Percentiles rank a stretch among this genome's conserved stretches.
Evolutionary conservation across 1,140 invertebrate species (phyloP).

Genomic region (Cydia splendana): DNA sequence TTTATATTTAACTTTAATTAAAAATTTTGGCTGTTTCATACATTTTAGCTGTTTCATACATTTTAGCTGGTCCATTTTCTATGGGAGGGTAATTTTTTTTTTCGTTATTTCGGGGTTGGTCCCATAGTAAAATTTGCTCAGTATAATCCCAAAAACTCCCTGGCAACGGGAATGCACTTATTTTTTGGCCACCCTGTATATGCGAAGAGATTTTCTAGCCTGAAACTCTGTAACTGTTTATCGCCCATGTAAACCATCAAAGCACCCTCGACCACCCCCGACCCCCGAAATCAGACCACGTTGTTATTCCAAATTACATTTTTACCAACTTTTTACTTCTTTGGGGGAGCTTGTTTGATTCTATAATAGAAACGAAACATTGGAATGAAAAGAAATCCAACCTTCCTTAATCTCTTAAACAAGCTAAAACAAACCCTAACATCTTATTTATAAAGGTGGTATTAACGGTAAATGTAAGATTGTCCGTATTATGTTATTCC

Average conservation of each 20-base stretch:
- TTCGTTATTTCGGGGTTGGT: no score
- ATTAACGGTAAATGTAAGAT: background rate
- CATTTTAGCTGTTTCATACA: no score
- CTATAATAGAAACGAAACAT: slow-evolving; percentile 35
- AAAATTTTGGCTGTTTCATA: no score
- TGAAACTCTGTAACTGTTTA: background rate
- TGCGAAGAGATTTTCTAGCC: no score
- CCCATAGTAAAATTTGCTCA: no score
- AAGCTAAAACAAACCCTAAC: background rate
- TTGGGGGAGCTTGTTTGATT: slow-evolving; percentile 36
- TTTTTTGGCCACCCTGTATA: no score
- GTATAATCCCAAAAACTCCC: no score
- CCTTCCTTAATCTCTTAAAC: background rate
- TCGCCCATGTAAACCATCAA: background rate
- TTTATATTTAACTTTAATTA: no score
- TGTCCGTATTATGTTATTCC: slow-evolving; percentile 28
- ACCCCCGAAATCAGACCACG: slow-evolving; percentile 30
- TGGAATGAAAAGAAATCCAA: slow-evolving; percentile 27
- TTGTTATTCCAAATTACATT: slow-evolving; percentile 40
- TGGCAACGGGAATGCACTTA: no score
- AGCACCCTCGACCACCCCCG: background rate
- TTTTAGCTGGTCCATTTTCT: no score
- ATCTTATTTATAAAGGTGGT: background rate
- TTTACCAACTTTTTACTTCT: slow-evolving; percentile 38
- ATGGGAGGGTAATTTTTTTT: no score